Conservation (phyloP, 2,888 invertebrate species). For the Sylvicola cinctus region DNA sequence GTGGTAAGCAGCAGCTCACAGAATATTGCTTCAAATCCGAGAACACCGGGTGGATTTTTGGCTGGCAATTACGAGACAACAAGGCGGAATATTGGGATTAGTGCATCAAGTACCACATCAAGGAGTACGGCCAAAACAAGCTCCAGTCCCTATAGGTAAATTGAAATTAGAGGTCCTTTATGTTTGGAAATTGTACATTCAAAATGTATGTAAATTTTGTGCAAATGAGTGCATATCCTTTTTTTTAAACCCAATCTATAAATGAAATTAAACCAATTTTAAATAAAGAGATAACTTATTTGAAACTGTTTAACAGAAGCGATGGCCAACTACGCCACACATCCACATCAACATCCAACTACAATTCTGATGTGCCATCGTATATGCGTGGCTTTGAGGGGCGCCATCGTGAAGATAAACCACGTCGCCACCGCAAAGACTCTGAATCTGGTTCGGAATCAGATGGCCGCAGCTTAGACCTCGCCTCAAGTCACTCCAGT, state of each 20-base stretch:
- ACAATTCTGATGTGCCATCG: constrained; percentile 61
- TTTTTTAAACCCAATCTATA: too few relatives aligned
- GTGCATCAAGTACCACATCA: constrained; percentile 86
- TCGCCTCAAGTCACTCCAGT: constrained; percentile 89
- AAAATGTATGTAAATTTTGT: too few relatives aligned
- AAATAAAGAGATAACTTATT: constrained; percentile 3
- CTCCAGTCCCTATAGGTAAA: constrained; percentile 58
- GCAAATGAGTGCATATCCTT: too few relatives aligned
- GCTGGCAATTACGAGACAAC: constrained; percentile 31
- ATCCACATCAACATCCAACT: constrained; percentile 71
- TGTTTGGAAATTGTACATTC: too few relatives aligned
- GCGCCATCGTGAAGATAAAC: constrained; percentile 16
- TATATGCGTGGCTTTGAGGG: constrained; percentile 42
- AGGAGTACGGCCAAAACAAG: constrained; percentile 87
- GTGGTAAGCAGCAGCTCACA: constrained; percentile 57
- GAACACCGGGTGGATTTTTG: constrained; percentile 13
- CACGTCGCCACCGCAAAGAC: constrained; percentile 30
- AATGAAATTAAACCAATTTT: too few relatives aligned
- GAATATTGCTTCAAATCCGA: constrained; percentile 34
- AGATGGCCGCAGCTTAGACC: constrained; percentile 58
- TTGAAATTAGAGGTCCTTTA: too few relatives aligned
- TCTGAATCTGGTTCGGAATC: constrained; percentile 71
- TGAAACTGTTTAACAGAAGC: constrained; percentile 27
- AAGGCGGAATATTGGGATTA: constrained; percentile 70
- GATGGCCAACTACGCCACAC: constrained; percentile 68